Evolutionary conservation across 2,797 vertebrate genomes (phyloP), one percentile per base, ranked within the genome.

Genomic region (Garrulus glandarius): DNA sequence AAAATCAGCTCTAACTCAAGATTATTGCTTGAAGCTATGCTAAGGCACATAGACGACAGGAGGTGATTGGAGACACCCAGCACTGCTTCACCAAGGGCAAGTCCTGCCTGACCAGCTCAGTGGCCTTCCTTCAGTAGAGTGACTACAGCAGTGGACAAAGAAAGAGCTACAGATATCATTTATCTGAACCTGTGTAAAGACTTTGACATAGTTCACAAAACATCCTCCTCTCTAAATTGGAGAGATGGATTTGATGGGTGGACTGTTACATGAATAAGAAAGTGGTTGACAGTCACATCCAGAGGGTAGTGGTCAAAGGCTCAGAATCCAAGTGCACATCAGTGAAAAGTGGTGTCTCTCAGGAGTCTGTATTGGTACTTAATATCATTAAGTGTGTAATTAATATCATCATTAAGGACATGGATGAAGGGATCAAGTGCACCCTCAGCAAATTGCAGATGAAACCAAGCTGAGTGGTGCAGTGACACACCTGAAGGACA

Each of bases 391-490:
- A n/a, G n/a, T n/a, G 6, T n/a, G 11, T 41, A 27, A 47, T 60
- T 56, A 49, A 18, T 55, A 49, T 44, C 9, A 8, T 4, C 23
- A 76, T 49, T 56, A 37, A 37, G 69, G 23, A 49, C 29, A n/a
- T 11, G 10, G 32, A 29, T 13, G 32, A 76, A 22, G 11, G 3
- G 4, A 44, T 37, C 0, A 0, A 14, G 9, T 39, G 10, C 9
- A 46, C 15, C 27, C 15, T 59, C 46, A 76, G 23, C 29, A 76
- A 4, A 59, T 29, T 29, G 10, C 5, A 19, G 37, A 37, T n/a
- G 19, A 26, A 16, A 37, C 27, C 6, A 29, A 30, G 5, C 19
- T 83, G 46, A 63, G 37, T 30, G 11, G 8, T 56, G 56, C 19
- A 63, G 17, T 41, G 41, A 47, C 39, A 20, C 41, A 13, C 16